phyloP scores from a whole-genome alignment of 2,113 vertebrate species.

The Vidua chalybeata region DNA sequence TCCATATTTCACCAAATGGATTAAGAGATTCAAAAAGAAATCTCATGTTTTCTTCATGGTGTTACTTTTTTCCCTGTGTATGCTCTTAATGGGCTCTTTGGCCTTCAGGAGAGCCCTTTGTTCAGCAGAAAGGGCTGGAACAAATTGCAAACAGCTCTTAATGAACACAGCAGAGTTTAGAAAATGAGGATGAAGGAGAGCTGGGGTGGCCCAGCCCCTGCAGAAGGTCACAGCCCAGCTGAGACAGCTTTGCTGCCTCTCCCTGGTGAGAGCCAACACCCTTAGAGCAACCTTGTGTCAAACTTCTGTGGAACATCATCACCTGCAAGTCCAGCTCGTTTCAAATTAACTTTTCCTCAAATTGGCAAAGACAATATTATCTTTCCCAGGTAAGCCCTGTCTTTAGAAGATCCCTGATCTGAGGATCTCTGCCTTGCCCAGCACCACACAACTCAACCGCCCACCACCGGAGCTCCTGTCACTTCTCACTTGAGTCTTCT shows the following conservation, averaged over 20 bases:
- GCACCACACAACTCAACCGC: fast-evolving
- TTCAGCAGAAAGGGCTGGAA: background rate
- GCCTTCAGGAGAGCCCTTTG: background rate
- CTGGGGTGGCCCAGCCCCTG: background rate
- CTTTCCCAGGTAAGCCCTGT: background rate
- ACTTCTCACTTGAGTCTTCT: background rate
- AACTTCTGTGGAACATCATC: background rate
- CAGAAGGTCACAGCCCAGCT: background rate
- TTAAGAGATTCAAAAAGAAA: background rate
- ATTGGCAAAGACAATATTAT: fast-evolving
- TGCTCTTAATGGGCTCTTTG: background rate
- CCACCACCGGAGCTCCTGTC: background rate
- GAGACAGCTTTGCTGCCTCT: background rate
- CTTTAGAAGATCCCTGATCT: background rate
- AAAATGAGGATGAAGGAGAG: background rate
- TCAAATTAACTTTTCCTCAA: background rate
- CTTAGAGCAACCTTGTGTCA: background rate
- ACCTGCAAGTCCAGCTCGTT: background rate
- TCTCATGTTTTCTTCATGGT: background rate
- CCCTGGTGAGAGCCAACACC: background rate
- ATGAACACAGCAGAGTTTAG: fast-evolving
- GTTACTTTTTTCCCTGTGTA: background rate
- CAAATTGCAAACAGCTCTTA: background rate
- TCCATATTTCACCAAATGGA: background rate
- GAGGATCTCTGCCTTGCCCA: background rate